A percentile compares a stretch with the other conserved stretches of the same genome.
Evolutionary conservation across 2,113 vertebrate species (phyloP).

Genomic region (Ceyx melanurus): DNA sequence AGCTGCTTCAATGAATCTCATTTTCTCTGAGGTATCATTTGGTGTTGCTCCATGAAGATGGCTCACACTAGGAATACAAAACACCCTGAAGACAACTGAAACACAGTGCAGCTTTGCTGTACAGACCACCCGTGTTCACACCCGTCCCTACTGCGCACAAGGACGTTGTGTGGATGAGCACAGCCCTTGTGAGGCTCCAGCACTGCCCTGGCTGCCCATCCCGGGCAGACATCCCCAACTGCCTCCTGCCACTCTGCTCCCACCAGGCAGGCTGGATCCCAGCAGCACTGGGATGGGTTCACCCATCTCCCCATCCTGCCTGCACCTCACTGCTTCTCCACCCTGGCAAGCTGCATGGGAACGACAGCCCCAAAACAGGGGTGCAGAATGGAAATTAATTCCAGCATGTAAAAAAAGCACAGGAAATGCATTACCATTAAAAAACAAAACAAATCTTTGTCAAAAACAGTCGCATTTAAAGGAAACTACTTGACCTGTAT

Average conservation of each 20-base stretch:
- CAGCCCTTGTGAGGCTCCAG: background rate
- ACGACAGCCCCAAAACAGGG: background rate
- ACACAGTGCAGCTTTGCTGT: background rate
- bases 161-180: background rate
- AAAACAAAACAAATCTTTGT: background rate
- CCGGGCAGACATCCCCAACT: accelerated
- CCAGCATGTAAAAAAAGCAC: background rate
- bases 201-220: background rate
- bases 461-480: accelerated
- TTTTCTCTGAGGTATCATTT: background rate
- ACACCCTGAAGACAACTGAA: background rate
- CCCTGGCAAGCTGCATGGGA: background rate
- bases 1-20: background rate
- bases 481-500: background rate
- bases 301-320: too few relatives aligned
- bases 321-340: background rate
- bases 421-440: background rate
- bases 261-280: accelerated
- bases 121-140: accelerated
- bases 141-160: accelerated
- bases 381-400: background rate
- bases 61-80: background rate
- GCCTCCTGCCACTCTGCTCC: background rate
- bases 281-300: too few relatives aligned
- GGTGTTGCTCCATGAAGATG: background rate